phyloP scores from a whole-genome alignment of 1,140 invertebrate genomes.

The Macrobrachium rosenbergii region DNA sequence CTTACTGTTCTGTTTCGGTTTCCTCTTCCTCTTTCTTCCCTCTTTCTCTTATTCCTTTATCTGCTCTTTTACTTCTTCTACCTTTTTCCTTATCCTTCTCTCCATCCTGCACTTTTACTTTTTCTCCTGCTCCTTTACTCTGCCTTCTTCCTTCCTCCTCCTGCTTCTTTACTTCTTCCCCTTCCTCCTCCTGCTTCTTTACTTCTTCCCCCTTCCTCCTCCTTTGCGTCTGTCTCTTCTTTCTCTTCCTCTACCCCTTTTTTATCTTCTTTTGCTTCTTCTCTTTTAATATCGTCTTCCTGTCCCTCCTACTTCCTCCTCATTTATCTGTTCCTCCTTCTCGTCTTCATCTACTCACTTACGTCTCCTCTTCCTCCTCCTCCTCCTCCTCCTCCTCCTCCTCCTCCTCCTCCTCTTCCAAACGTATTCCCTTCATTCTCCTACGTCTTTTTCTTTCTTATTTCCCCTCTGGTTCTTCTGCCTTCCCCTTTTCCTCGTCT shows the following conservation, averaged over 20 bases:
- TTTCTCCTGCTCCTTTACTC: not conserved
- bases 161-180: not conserved
- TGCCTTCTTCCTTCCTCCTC: not conserved
- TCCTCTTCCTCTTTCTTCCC: too few relatives aligned
- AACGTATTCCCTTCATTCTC: not conserved
- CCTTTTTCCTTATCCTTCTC: too few relatives aligned
- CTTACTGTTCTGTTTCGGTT: not conserved
- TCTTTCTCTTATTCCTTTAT: constrained; percentile 12
- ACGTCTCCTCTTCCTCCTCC: not conserved
- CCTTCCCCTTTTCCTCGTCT: not conserved
- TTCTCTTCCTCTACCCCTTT: not conserved
- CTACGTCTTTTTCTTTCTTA: too few relatives aligned
- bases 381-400: not conserved
- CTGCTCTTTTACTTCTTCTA: not conserved
- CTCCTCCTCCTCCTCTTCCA: not conserved
- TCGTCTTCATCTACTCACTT: not conserved
- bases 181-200: not conserved
- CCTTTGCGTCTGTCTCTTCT: not conserved
- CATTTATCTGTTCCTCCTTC: not conserved
- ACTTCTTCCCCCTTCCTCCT: not conserved
- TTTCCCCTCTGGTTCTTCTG: too few relatives aligned
- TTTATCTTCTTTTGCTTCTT: not conserved
- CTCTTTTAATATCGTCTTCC: not conserved
- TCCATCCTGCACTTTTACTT: too few relatives aligned
- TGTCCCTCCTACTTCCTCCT: too few relatives aligned